Evolutionary conservation across 2,888 invertebrate genomes (phyloP), one percentile per base, ranked within the genome.

Genomic region (Leptogaster cylindrica): DNA sequence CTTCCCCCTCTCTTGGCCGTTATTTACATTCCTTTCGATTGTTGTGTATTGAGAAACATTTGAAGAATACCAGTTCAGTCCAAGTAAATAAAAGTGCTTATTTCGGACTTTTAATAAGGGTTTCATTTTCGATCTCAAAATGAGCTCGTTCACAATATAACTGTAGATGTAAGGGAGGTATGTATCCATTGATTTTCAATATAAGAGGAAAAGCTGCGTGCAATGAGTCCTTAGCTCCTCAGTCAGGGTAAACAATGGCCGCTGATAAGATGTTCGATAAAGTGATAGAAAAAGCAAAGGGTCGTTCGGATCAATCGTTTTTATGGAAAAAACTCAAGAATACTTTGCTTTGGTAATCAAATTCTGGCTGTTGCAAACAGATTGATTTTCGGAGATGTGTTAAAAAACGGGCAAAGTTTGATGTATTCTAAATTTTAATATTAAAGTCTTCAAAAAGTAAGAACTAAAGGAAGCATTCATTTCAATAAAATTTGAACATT

Each of bases 211-310:
- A 28, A 28, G 58, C 41, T 58, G 58, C 39, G 51, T 23, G 20
- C 39, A 58, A 58, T 41, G 58, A 58, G 58, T 58, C 41, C 41
- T 58, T 41, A 39, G 58, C 41, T 58, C 58, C 25, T 58, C 16
- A 20, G 3, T 41, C 16, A 39, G 58, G 39, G 58, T 58, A 58
- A 58, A 58, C 58, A 58, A 58, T 58, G 58, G 58, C 39, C 58
- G 39, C 36, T 58, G 58, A 58, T 58, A 58, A 58, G 58, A 58
- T 58, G 41, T 58, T 58, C 58, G 36, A 58, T 58, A 58, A 58
- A 58, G 58, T 58, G 41, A 58, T 58, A 58, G 58, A 58, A 58
- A 58, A 58, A 58, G 41, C 58, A 41, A 46, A 58, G 39, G 39
- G 58, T 36, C 58, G 58, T 58, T 58, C 7, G 27, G 58, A 41